Evolutionary conservation across 2,113 vertebrate species (phyloP).

Genomic region (Otis tarda): DNA sequence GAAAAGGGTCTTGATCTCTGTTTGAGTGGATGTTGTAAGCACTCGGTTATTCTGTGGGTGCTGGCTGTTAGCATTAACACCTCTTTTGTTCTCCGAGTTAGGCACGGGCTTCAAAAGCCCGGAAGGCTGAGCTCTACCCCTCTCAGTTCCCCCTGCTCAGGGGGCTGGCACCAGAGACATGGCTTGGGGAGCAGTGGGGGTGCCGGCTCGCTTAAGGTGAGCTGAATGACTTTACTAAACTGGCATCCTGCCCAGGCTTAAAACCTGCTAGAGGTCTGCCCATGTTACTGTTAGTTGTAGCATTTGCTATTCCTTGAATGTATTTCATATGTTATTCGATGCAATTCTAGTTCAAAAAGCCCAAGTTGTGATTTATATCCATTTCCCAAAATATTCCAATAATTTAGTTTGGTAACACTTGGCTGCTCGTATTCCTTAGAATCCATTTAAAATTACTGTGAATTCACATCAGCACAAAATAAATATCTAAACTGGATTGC

Average conservation of each 20-base stretch:
- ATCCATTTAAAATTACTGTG: background rate
- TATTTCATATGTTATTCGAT: background rate
- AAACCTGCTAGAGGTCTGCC: background rate
- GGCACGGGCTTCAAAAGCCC: background rate
- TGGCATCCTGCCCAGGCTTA: background rate
- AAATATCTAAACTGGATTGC: background rate
- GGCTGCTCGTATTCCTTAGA: background rate
- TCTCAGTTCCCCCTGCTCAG: background rate
- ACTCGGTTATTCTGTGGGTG: background rate
- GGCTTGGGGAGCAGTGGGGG: background rate
- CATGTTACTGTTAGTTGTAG: background rate
- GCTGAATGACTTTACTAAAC: background rate
- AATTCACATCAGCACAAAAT: background rate
- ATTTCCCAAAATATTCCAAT: background rate
- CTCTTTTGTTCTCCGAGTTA: constrained; percentile 14
- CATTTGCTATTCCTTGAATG: background rate
- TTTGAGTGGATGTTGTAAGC: background rate
- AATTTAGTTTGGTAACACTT: background rate
- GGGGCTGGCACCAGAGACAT: background rate
- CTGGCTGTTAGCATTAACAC: background rate
- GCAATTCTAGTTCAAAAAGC: background rate
- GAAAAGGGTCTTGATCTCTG: background rate
- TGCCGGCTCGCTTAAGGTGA: rapidly evolving
- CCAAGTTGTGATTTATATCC: background rate
- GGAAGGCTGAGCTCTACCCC: background rate